Base-by-base conservation (phyloP, 2,113 vertebrate species). In the Hyla sarda region DNA sequence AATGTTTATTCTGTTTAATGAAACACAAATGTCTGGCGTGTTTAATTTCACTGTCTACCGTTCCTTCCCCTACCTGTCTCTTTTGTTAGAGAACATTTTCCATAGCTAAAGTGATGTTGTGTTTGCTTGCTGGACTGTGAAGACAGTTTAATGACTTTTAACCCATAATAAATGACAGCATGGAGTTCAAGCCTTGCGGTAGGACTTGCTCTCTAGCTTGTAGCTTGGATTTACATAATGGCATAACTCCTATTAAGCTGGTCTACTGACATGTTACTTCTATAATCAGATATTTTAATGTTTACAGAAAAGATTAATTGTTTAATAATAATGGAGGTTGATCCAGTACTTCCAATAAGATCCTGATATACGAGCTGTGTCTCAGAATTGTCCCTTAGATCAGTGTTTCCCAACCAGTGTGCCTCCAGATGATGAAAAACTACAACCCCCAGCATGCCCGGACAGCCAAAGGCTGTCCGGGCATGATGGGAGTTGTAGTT, bases 81-180 rank as follows among this genome's bases (percentile, higher is more conserved):
- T 58, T 77, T 58, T 56, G 25, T 77, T 77, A 56, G 4, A 78
- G 10, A 13, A n/a, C 23, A 17, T 80, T 80, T 80, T 37, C 54
- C 23, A 14, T 41, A 80, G 5, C 2, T 58, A 7, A 60, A 62
- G 21, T 80, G 21, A 11, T 80, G 30, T 80, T 80, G 32, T 80
- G 32, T 45, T 80, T 80, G 34, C 34, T 45, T 28, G 21, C 28
- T 14, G 37, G 32, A 37, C 47, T 79, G 76, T 78, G 19, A 78
- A 56, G 9, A 47, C 41, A 48, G 12, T 74, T 47, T 16, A 74
- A 74, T 12, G n/a, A n/a, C 12, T 14, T 48, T 23, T 47, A 74
- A 28, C 41, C 41, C 23, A 25, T 74, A 48, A 25, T 11, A 47
- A 74, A 74, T 25, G 48, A 47, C 13, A 25, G 1, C 72, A 74